Conservation (phyloP, 2,888 invertebrate genomes). For the Crocallis elinguaria region DNA sequence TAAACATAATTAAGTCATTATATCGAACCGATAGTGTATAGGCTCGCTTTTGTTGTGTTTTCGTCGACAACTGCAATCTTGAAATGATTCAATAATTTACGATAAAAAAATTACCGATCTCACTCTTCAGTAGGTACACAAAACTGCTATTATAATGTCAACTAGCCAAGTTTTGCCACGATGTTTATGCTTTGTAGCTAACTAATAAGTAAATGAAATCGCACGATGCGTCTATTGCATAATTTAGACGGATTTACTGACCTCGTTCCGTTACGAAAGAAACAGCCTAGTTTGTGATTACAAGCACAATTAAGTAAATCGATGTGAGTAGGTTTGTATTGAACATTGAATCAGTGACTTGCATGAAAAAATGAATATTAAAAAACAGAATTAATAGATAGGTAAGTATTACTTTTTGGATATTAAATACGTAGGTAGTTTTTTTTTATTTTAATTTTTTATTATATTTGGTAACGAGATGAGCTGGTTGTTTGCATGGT, state of each 20-base stretch:
- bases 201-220: background rate
- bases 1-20: slow-evolving; percentile 27
- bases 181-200: background rate
- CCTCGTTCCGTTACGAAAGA: slow-evolving; percentile 12
- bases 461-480: too few relatives aligned
- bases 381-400: too few relatives aligned
- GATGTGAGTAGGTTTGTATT: too few relatives aligned
- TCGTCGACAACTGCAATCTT: slow-evolving; percentile 28
- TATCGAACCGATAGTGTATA: slow-evolving; percentile 27
- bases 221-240: slow-evolving; percentile 13
- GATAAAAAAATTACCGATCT: background rate
- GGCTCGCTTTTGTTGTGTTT: slow-evolving; percentile 29
- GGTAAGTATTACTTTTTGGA: too few relatives aligned
- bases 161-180: background rate
- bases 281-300: background rate
- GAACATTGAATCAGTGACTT: too few relatives aligned
- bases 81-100: slow-evolving; percentile 11
- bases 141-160: background rate
- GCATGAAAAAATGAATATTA: too few relatives aligned
- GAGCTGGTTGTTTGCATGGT: too few relatives aligned
- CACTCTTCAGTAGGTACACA: background rate
- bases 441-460: too few relatives aligned
- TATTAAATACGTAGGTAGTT: too few relatives aligned
- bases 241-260: slow-evolving; percentile 11
- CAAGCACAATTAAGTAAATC: background rate